phyloP scores from a whole-genome alignment of 2,888 invertebrate species.

The Chalcosyrphus nemorum region DNA sequence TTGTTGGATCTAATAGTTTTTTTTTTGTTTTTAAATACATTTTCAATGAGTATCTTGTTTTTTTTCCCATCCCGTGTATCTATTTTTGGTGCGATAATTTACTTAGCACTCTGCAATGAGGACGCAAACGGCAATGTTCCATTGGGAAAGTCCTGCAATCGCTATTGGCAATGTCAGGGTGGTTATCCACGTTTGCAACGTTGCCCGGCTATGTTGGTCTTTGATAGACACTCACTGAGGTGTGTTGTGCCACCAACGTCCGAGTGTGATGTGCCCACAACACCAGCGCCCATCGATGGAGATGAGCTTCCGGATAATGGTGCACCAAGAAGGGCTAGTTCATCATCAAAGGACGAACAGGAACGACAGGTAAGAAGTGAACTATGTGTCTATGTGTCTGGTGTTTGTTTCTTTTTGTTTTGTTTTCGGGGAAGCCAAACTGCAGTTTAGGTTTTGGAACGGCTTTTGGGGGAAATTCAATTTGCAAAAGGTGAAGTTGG shows the following conservation, averaged over 20 bases:
- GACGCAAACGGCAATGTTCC: constrained; percentile 96
- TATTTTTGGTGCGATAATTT: constrained; percentile 38
- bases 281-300: constrained; percentile 86
- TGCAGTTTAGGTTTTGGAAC: neutral
- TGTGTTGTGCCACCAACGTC: constrained; percentile 95
- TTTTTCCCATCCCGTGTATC: neutral
- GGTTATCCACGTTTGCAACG: constrained; percentile 95
- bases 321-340: constrained; percentile 71
- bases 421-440: constrained; percentile 14
- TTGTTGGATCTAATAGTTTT: constrained; percentile 47
- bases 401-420: constrained; percentile 2
- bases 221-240: constrained; percentile 90
- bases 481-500: constrained; percentile 26
- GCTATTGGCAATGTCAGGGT: constrained; percentile 97
- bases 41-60: constrained; percentile 33
- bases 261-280: constrained; percentile 93
- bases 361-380: constrained; percentile 76
- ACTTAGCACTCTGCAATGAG: constrained; percentile 92
- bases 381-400: neutral
- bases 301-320: constrained; percentile 77
- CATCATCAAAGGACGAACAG: constrained; percentile 75
- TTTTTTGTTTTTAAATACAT: neutral
- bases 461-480: constrained; percentile 25
- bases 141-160: constrained; percentile 94
- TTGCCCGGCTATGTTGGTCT: constrained; percentile 95